Base-by-base conservation (phyloP, 1,140 invertebrate species). In the Brachionus calyciflorus region DNA sequence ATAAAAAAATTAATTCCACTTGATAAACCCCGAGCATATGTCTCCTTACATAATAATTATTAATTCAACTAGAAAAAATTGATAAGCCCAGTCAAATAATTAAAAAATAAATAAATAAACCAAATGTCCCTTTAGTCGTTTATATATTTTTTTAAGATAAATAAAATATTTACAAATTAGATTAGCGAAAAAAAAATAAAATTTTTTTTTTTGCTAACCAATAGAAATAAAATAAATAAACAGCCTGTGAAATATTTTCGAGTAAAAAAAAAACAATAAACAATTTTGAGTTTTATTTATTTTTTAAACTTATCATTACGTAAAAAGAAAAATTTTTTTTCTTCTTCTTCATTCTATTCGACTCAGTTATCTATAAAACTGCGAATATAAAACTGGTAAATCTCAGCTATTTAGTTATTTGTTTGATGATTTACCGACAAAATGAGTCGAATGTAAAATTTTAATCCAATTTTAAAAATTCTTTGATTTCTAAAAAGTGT, bases 121-220 rank as follows among this genome's bases (percentile, higher is more conserved):
- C 53, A 55, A 55, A 55, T 55, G 53, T 55, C 53, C 26, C 17
- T 55, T n/a, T n/a, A n/a, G n/a, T n/a, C n/a, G n/a, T n/a, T n/a
- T n/a, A n/a, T n/a, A n/a, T n/a, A n/a, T 55, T 55, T 55, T 4
- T 55, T 55, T 55, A 33, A 28, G 17, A 33, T 37, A 37, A 63
- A 33, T 37, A 63, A 63, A 63, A 63, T 63, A 63, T 63, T 63
- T 63, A 63, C 33, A 37, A 63, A 63, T 63, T 63, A 63, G 57
- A 63, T 63, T 63, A 63, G 40, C 40, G 57, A 30, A 41, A n/a
- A n/a, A n/a, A n/a, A n/a, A n/a, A n/a, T n/a, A n/a, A n/a, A n/a
- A n/a, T n/a, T n/a, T 63, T 63, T 63, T 37, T 33, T 60, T 10
- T 2, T 37, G 0, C 0, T n/a, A 63, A 63, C 28, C 33, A 63